Base-by-base conservation (phyloP, 2,113 vertebrate species). In the Heterocephalus glaber region DNA sequence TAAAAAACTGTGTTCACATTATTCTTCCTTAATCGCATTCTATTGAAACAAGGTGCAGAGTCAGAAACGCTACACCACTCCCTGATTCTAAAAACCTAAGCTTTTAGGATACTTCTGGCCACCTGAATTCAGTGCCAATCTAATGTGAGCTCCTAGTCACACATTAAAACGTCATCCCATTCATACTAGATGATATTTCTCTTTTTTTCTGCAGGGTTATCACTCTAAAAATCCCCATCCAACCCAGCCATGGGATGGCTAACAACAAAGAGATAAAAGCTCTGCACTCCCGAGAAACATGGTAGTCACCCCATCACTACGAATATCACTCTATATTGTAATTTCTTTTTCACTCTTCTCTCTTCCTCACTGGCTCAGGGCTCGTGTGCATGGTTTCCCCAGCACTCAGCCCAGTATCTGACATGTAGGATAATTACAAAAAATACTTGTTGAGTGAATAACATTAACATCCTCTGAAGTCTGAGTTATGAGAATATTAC, bases 301-400 rank as follows among this genome's bases (percentile, higher is more conserved):
- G 1, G 8, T 20, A 56, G 11, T 26, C 38, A 3, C 2, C 24
- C 12, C 7, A 19, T 70, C 17, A 49, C 54, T n/a, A 35, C 2
- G 2, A 4, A 0, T 5, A 26, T 26, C 5, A 16, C 5, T 54
- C 1, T 19, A 0, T 10, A 22, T 7, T 52, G 17, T 26, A 6
- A 44, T 49, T 65, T 80, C 38, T 60, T 77, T 65, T 8, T 10
- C 17, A 90, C 8, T 66, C 44, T 24, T 60, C 16, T 60, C 30
- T 17, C 20, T 54, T 70, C 7, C 52, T 79, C 66, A 88, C 13
- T 49, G 90, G 52, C 63, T 16, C 24, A 28, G 28, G 12, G 30
- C 24, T 44, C 47, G 22, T 4, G 1, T 47, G 7, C 4, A 0
- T 5, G 3, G 9, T n/a, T n/a, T 5, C 47, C 56, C 30, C 33